phyloP scores from a whole-genome alignment of 2,888 invertebrate species.

The Rhagium mordax region DNA sequence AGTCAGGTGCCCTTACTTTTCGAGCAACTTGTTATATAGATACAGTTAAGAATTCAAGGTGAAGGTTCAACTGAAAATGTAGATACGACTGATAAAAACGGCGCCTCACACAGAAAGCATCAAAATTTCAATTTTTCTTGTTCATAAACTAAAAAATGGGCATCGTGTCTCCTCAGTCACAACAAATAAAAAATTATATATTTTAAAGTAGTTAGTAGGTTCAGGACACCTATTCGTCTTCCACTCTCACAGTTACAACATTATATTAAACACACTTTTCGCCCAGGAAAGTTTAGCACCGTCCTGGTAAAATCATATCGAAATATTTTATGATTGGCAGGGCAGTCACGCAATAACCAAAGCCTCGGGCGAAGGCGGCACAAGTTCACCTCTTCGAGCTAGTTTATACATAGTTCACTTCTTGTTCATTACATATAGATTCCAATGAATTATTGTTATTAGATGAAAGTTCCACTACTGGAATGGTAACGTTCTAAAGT shows the following conservation, averaged over 20 bases:
- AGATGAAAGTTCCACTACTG: not conserved
- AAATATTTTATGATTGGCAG: slow-evolving; percentile 41
- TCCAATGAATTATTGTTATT: not conserved
- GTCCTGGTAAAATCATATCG: slow-evolving; percentile 19
- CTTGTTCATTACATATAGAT: not conserved
- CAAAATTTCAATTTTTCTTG: too few relatives aligned
- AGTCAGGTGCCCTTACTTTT: too few relatives aligned
- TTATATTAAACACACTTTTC: not conserved
- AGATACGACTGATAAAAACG: too few relatives aligned
- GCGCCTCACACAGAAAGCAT: too few relatives aligned
- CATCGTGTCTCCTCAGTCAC: too few relatives aligned
- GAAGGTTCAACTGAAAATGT: too few relatives aligned
- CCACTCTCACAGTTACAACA: not conserved
- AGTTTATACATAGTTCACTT: slow-evolving; percentile 29
- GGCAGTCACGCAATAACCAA: slow-evolving; percentile 38
- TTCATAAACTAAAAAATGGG: too few relatives aligned
- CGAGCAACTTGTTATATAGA: too few relatives aligned
- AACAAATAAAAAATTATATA: too few relatives aligned
- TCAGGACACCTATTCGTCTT: too few relatives aligned
- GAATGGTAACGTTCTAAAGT: not conserved
- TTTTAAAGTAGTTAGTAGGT: too few relatives aligned
- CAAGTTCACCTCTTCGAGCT: slow-evolving; percentile 30
- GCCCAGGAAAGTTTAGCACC: not conserved
- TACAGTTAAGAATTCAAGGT: too few relatives aligned
- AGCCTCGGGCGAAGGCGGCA: slow-evolving; percentile 34